These are phyloP conservation scores for Calliopum simillimum DNA, from an alignment of 2,888 invertebrate species.

Conservation along the genomic window DNA sequence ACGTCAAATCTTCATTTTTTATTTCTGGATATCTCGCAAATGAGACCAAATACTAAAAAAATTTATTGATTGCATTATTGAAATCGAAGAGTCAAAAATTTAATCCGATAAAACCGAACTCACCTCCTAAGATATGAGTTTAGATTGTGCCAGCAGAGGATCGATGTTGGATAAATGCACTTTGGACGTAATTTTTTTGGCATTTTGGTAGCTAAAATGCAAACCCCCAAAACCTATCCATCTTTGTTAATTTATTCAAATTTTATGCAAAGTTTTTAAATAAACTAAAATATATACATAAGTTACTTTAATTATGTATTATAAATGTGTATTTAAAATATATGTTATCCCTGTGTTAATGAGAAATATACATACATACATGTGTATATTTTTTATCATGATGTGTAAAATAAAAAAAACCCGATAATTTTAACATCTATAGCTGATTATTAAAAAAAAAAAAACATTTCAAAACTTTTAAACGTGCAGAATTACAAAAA, in stretches of 20 bases:
- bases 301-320: constrained; percentile 5
- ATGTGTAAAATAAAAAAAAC: background rate
- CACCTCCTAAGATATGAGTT: too few species aligned
- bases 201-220: too few species aligned
- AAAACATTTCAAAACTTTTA: constrained; percentile 2
- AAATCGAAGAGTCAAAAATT: too few species aligned
- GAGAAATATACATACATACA: background rate
- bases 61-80: too few species aligned
- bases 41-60: too few species aligned
- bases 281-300: background rate
- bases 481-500: constrained; percentile 11
- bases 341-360: constrained; percentile 16
- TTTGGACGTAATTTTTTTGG: too few species aligned
- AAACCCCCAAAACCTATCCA: too few species aligned
- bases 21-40: too few species aligned
- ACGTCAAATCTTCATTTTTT: too few species aligned
- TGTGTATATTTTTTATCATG: background rate
- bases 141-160: too few species aligned
- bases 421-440: constrained; percentile 1
- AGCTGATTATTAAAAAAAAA: background rate
- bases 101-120: too few species aligned
- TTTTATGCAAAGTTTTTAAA: background rate
- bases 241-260: background rate
- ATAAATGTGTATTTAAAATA: constrained; percentile 8
- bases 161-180: too few species aligned